phyloP scores from a whole-genome alignment of 2,797 vertebrate species.

The Diglossa cyanea region DNA sequence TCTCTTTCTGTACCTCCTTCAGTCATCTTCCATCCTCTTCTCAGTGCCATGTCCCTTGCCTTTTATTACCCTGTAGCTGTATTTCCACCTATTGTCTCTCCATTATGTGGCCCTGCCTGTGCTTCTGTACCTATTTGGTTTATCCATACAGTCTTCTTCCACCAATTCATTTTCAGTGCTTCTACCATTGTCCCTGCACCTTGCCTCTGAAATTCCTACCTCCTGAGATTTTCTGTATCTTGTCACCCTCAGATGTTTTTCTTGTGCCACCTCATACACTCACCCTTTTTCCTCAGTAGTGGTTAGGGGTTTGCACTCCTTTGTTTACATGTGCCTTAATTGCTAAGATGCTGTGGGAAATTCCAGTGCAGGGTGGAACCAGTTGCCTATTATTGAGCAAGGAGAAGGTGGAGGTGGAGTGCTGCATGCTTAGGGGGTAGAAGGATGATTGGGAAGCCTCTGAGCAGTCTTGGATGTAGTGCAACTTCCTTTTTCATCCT shows the following conservation, averaged over 20 bases:
- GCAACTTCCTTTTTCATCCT: neutral
- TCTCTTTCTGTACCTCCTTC: neutral
- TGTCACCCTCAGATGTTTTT: neutral
- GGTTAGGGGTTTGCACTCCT: neutral
- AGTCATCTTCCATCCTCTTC: neutral
- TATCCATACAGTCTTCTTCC: neutral
- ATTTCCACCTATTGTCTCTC: neutral
- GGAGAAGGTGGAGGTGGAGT: neutral
- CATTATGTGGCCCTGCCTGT: neutral
- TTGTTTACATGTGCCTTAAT: neutral
- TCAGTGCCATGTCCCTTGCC: neutral
- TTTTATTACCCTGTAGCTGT: neutral
- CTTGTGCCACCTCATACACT: neutral
- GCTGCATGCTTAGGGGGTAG: neutral
- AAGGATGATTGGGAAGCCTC: neutral
- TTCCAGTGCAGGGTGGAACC: conserved; percentile 2
- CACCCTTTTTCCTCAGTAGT: neutral
- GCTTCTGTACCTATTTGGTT: neutral
- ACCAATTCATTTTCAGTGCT: neutral
- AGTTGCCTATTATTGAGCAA: neutral
- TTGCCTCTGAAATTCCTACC: neutral
- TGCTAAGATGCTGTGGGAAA: neutral
- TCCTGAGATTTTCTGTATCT: neutral
- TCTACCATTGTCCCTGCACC: neutral
- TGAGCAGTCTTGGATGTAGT: neutral